Conservation (phyloP, 2,797 vertebrate species). For the Pangasius mekongensis region DNA sequence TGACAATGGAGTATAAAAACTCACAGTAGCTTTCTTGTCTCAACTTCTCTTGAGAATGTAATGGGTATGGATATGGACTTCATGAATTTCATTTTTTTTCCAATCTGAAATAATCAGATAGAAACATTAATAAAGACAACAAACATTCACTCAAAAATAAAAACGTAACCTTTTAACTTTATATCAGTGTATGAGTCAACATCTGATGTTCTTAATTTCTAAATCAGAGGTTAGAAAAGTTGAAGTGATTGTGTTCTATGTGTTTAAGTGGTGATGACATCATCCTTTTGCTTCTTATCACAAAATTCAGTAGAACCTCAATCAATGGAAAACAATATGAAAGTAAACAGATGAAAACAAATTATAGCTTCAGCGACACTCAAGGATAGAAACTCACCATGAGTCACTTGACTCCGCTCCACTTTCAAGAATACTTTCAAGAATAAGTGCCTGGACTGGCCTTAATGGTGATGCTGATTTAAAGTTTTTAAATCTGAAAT, state of each 20-base stretch:
- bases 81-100: background rate
- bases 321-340: background rate
- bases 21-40: background rate
- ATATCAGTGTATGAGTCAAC: background rate
- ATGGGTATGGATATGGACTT: background rate
- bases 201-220: background rate
- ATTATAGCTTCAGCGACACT: background rate
- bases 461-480: background rate
- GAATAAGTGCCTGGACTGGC: background rate
- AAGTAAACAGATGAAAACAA: background rate
- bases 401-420: background rate
- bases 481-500: background rate
- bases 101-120: background rate
- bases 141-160: background rate
- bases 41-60: background rate
- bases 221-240: background rate
- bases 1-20: background rate
- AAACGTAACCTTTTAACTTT: background rate
- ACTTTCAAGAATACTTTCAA: background rate
- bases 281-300: background rate
- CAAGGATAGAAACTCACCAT: background rate
- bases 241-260: too few relatives aligned
- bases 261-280: background rate
- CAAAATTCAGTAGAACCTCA: background rate
- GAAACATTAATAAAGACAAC: background rate